phyloP scores from a whole-genome alignment of 2,888 invertebrate genomes.

The Tachystola acroxantha region DNA sequence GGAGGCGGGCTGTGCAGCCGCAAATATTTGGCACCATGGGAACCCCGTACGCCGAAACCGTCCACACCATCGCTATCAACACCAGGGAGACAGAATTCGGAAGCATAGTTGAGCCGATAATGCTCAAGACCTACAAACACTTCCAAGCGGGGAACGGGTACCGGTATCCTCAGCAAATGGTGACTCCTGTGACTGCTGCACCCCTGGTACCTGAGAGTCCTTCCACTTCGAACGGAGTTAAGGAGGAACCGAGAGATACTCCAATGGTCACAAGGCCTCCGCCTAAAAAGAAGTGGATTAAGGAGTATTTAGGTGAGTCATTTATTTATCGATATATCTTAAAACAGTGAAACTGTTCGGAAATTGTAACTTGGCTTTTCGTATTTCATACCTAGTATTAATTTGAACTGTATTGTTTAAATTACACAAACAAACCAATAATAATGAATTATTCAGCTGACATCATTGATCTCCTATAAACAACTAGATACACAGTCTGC shows the following conservation, averaged over 20 bases:
- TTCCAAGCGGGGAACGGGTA: slow-evolving; percentile 46
- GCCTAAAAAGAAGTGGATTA: slow-evolving; percentile 87
- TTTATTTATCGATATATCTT: neutral
- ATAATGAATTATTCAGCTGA: too few species aligned
- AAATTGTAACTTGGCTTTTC: too few species aligned
- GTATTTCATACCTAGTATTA: too few species aligned
- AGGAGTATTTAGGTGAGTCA: slow-evolving; percentile 81
- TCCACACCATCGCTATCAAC: slow-evolving; percentile 63
- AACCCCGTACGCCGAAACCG: slow-evolving; percentile 51
- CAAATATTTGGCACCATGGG: slow-evolving; percentile 58
- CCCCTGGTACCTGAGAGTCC: slow-evolving; percentile 35
- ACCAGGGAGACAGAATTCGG: slow-evolving; percentile 67
- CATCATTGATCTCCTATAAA: too few species aligned
- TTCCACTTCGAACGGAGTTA: slow-evolving; percentile 38
- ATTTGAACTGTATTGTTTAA: too few species aligned
- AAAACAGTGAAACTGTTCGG: too few species aligned
- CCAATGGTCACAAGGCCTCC: slow-evolving; percentile 64
- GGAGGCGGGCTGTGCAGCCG: slow-evolving; percentile 41
- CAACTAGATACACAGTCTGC: too few species aligned
- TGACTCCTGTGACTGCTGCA: slow-evolving; percentile 34
- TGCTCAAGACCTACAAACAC: slow-evolving; percentile 55
- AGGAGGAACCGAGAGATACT: slow-evolving; percentile 38
- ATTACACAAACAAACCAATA: too few species aligned
- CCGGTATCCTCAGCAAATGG: slow-evolving; percentile 40
- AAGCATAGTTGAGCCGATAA: slow-evolving; percentile 59